Base-by-base conservation (phyloP, 2,888 invertebrate species). In the Sphaerophoria rueppellii region DNA sequence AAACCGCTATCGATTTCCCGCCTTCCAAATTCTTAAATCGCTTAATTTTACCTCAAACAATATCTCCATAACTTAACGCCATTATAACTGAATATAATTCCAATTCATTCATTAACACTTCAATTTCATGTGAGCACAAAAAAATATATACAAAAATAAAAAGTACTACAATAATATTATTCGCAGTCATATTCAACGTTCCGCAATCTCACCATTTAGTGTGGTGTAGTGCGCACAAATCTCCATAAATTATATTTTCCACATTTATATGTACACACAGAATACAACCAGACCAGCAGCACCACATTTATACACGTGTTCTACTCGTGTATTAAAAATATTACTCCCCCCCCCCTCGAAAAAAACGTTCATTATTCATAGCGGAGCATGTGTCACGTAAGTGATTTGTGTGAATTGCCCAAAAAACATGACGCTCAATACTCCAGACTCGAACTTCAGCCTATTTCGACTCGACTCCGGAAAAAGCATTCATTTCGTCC, bases 331-430 rank as follows among this genome's bases (percentile, higher is more conserved):
- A 72, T 85, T 81, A 67, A 73, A 43, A 76, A 81, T 85, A 81
- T 73, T 63, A 48, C 76, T 69, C 24, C 24, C 24, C 24, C 24
- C 24, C 1, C 1, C 24, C n/a, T n/a, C n/a, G n/a, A 24, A 24
- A 24, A 63, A 54, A 85, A 65, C 73, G 85, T 85, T 85, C 85
- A 85, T 85, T 85, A 85, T 85, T 85, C 85, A 85, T 85, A 85
- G 81, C 54, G 58, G 52, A 81, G 85, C 85, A 81, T 85, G 85
- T 85, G 85, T 85, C 85, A 85, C 85, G 85, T 85, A 81, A 85
- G 85, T 85, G 85, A 85, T 85, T 85, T 85, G 85, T 85, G 81
- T 85, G 85, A 81, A 85, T 76, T 85, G 85, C 85, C 85, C 77
- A 77, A 85, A 85, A 85, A 81, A 85, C 85, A 81, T 85, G 85